phyloP scores from a whole-genome alignment of 1,140 invertebrate genomes.

The Drosophila serrata region DNA sequence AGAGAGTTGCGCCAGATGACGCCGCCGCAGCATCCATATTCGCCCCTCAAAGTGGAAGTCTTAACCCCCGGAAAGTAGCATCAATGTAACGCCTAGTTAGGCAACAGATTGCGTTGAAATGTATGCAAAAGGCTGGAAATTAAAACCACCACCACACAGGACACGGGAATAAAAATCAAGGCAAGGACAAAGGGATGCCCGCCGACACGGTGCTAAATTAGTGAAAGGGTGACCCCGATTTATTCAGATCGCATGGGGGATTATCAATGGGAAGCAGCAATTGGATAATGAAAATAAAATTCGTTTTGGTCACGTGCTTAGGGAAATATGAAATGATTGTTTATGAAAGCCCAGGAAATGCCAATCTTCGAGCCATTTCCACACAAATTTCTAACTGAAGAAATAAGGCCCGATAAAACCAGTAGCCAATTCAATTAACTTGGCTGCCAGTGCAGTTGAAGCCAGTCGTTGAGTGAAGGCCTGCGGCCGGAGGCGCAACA shows the following conservation, averaged over 20 bases:
- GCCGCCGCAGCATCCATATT: conserved; percentile 3
- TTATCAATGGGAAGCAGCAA: conserved; percentile 41
- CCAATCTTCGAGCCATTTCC: background rate
- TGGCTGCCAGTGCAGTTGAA: conserved; percentile 57
- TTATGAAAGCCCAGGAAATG: conserved; percentile 32
- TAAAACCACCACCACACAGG: conserved; percentile 30
- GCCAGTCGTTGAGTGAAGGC: conserved; percentile 55
- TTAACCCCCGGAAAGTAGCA: conserved; percentile 19
- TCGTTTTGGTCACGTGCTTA: conserved; percentile 74
- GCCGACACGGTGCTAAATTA: conserved; percentile 60
- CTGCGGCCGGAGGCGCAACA: conserved; percentile 43
- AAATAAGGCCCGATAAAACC: conserved; percentile 20
- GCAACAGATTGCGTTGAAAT: conserved; percentile 78
- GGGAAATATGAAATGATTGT: conserved; percentile 68
- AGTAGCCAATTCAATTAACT: conserved; percentile 65
- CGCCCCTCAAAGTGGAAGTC: conserved; percentile 13
- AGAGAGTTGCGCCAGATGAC: conserved; percentile 48
- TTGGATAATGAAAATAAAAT: conserved; percentile 74
- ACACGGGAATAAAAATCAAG: conserved; percentile 13
- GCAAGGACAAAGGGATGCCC: conserved; percentile 48
- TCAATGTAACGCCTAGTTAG: conserved; percentile 75
- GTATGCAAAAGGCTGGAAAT: conserved; percentile 58
- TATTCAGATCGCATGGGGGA: conserved; percentile 36
- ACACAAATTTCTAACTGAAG: conserved; percentile 5
- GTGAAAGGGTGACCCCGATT: conserved; percentile 65